Percentiles rank a stretch among this genome's conserved stretches.
phyloP scores from a whole-genome alignment of 2,888 invertebrate genomes.

The Drosophila leonis region DNA sequence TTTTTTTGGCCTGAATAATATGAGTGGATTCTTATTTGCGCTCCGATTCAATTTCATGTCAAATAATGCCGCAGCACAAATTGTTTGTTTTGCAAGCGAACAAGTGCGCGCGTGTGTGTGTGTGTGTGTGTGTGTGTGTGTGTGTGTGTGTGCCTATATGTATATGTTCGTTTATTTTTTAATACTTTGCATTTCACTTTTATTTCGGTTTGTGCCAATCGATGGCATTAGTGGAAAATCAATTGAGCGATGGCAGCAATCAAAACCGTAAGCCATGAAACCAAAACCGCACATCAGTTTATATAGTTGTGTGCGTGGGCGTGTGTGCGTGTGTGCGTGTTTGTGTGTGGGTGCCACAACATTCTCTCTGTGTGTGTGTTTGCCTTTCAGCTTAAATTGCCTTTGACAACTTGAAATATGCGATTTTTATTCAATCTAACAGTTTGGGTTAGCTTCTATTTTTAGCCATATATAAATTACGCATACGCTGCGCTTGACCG shows the following conservation, averaged over 20 bases:
- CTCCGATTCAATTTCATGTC: constrained; percentile 62
- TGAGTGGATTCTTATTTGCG: constrained; percentile 27
- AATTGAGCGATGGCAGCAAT: constrained; percentile 80
- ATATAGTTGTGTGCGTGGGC: constrained; percentile 22
- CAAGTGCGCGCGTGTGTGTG: constrained; percentile 16
- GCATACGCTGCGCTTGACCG: constrained; percentile 32
- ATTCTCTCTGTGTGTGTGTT: constrained; percentile 40
- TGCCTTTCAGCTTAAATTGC: constrained; percentile 65
- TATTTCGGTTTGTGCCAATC: constrained; percentile 67
- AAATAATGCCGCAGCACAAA: constrained; percentile 63
- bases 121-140: not conserved
- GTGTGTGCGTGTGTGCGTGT: not conserved
- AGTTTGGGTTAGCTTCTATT: constrained; percentile 46
- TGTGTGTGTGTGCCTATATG: constrained; percentile 20
- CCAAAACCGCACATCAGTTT: constrained; percentile 75
- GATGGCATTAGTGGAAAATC: constrained; percentile 79
- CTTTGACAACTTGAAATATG: constrained; percentile 72
- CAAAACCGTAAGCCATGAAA: constrained; percentile 79
- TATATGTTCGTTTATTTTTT: constrained; percentile 32
- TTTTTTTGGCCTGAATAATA: constrained; percentile 34
- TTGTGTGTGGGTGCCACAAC: constrained; percentile 5
- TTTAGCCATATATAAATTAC: constrained; percentile 33
- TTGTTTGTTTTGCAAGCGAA: constrained; percentile 51
- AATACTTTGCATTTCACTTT: constrained; percentile 74
- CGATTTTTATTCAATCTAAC: constrained; percentile 70